Evolutionary conservation across 2,888 invertebrate genomes (phyloP).

Genomic region (Scaptomyza tumidula): DNA sequence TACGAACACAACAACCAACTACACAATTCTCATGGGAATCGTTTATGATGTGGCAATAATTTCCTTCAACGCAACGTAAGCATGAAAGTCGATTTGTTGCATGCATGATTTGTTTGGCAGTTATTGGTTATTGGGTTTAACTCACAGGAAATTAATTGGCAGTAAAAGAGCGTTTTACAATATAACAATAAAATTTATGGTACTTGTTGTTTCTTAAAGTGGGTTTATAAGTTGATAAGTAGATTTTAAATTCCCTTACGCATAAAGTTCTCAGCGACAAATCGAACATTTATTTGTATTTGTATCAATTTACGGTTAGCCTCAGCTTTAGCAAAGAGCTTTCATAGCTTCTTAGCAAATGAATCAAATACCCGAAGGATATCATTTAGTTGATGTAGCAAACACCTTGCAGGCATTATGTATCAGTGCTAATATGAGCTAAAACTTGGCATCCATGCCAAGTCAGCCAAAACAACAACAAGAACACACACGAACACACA

Average conservation of each 20-base stretch:
- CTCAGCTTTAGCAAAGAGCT: background rate
- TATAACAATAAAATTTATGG: background rate
- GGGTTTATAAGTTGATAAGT: background rate
- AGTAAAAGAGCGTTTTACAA: background rate
- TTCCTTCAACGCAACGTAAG: background rate
- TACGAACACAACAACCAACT: background rate
- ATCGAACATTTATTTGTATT: background rate
- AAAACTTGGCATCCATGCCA: slow-evolving; percentile 20
- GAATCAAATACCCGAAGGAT: slow-evolving; percentile 16
- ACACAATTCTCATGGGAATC: slow-evolving; percentile 14
- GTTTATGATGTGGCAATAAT: slow-evolving; percentile 16
- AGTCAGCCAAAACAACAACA: slow-evolving; percentile 21
- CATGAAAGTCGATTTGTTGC: slow-evolving; percentile 16
- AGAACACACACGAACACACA: slow-evolving; percentile 5
- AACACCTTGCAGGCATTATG: slow-evolving; percentile 59
- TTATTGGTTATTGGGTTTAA: slow-evolving; percentile 18
- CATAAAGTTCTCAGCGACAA: background rate
- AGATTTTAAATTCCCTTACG: no score
- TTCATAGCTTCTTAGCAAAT: slow-evolving; percentile 8
- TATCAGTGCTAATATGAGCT: slow-evolving; percentile 54
- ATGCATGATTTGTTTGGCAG: slow-evolving; percentile 8
- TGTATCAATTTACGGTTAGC: background rate
- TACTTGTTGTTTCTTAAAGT: background rate
- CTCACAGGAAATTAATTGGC: slow-evolving; percentile 25
- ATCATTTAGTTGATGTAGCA: slow-evolving; percentile 34